Evolutionary conservation across 2,113 vertebrate genomes (phyloP), one percentile per base, ranked within the genome.

Genomic region (Pleuronectes platessa): DNA sequence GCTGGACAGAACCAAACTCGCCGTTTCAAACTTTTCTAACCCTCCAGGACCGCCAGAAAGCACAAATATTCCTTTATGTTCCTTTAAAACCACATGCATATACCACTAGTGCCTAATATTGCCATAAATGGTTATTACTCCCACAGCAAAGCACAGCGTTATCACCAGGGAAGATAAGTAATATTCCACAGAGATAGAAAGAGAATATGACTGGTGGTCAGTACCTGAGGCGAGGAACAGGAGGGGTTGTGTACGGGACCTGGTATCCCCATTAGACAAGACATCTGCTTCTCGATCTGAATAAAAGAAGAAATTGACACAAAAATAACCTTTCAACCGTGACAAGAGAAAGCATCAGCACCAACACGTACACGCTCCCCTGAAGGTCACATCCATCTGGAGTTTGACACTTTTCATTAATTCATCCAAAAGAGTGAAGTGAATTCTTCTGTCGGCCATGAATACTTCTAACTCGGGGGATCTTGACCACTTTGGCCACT

Each of bases 261-360:
- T 88, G 96, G 95, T 91, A 97, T 94, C 67, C 94, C 96, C 96
- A 97, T 96, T 90, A 97, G 93, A 92, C 93, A 96, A 89, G 96
- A 95, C 95, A 98, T 96, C 92, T 97, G 97, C 85, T 97, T 95
- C 87, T 97, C 96, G 94, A 97, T 96, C 97, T 97, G 92, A 89
- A 63, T 21, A 49, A 49, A 49, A 68, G 58, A 58, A 23, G 15
- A 59, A 53, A 69, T 65, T 68, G 53, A 74, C 68, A 78, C 56
- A 67, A 80, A 86, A 82, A 80, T 27, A 75, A 79, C 73, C 68
- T 77, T 84, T 84, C 26, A 76, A 51, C 47, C 60, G 21, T 4
- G 23, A 77, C 31, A 82, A 76, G 78, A 62, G 47, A 42, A 74
- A 71, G 69, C 64, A 71, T 60, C 66, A 76, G 31, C 63, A 70